These are phyloP conservation scores for Zele albiditarsus DNA, from an alignment of 2,888 invertebrate species.

Conservation along the genomic window DNA sequence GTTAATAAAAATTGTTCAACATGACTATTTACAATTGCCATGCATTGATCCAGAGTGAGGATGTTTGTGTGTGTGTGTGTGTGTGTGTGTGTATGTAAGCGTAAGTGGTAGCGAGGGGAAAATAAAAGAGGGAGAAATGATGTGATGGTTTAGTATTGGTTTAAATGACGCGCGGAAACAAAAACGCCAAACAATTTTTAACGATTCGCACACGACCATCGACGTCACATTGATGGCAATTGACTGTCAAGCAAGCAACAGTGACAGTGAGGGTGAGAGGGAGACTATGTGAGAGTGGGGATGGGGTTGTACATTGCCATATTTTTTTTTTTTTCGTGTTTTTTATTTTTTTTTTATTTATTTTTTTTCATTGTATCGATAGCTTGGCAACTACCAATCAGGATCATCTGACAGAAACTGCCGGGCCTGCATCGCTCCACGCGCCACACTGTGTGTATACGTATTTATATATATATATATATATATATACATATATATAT, in stretches of 20 bases:
- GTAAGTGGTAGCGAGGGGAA: not conserved
- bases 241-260: constrained; percentile 18
- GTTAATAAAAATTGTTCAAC: constrained; percentile 62
- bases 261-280: not conserved
- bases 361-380: constrained; percentile 60
- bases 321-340: not conserved
- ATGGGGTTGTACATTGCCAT: not conserved
- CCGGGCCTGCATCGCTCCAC: constrained; percentile 53
- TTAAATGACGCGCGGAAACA: constrained; percentile 18
- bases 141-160: constrained; percentile 13
- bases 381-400: constrained; percentile 71
- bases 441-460: constrained; percentile 38
- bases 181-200: constrained; percentile 51
- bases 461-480: constrained; percentile 9
- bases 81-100: not conserved
- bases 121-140: not conserved
- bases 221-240: constrained; percentile 41
- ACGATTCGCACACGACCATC: constrained; percentile 45
- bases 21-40: constrained; percentile 56
- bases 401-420: constrained; percentile 70
- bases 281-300: not conserved
- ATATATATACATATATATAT: constrained; percentile 35
- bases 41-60: constrained; percentile 9
- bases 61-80: not conserved
- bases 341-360: constrained; percentile 40